Percentiles rank a stretch among this genome's conserved stretches.
Conservation (phyloP, 30 jellyfish, hydroid and myxozoan genomes). For the Sanderia malayensis region DNA sequence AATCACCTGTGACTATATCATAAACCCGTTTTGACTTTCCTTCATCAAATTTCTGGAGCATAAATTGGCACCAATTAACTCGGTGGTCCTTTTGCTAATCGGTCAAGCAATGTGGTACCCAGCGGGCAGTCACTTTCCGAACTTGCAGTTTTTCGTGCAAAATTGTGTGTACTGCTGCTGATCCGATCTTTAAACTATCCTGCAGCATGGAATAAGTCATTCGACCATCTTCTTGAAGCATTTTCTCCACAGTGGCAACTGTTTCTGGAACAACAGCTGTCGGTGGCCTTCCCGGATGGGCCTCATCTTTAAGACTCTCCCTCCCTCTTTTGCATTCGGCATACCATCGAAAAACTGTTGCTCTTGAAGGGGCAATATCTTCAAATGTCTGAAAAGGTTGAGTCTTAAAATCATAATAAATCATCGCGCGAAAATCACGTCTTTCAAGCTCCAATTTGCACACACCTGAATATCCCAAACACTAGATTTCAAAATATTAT, state of each 20-base stretch:
- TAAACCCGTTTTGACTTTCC: constrained; percentile 18
- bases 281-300: constrained; percentile 27
- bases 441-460: constrained; percentile 11
- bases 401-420: constrained; percentile 6
- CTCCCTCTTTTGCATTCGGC: constrained; percentile 19
- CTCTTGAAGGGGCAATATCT: constrained; percentile 11
- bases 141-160: constrained; percentile 25
- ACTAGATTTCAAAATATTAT: too few species aligned
- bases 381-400: constrained; percentile 4
- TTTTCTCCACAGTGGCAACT: constrained; percentile 11
- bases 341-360: constrained; percentile 29
- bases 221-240: constrained; percentile 10
- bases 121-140: constrained; percentile 41
- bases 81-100: constrained; percentile 36
- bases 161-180: constrained; percentile 29
- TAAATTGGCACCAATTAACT: constrained; percentile 23
- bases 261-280: constrained; percentile 5
- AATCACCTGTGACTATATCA: constrained; percentile 26
- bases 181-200: constrained; percentile 33
- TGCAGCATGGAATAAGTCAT: constrained; percentile 17
- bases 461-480: too few species aligned
- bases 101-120: constrained; percentile 28
- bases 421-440: constrained; percentile 20
- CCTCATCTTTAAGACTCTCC: constrained; percentile 22
- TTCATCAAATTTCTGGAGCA: constrained; percentile 15